Base-by-base conservation (phyloP, 2,888 invertebrate genomes). In the Bellardia pandia region DNA sequence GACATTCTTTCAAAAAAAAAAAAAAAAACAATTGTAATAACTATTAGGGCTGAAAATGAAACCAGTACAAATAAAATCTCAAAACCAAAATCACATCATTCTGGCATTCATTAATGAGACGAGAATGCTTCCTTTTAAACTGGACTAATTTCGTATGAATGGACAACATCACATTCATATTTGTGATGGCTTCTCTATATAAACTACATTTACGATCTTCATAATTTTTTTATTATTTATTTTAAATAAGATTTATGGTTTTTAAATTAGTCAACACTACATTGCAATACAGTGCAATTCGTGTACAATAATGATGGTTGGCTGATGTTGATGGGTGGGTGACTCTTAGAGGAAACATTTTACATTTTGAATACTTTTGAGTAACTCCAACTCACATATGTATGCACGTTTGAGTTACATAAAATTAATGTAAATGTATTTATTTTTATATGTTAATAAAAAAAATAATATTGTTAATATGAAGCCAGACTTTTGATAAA, bases 241-340 rank as follows among this genome's bases (percentile, higher is more conserved):
- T 75, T 85, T 85, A 85, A 85, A 85, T 80, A 85, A 80, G 85
- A 85, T 85, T 85, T 85, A 85, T 85, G 85, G 85, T 13, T 85
- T 85, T 85, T 85, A 85, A 85, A 85, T 85, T 85, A 80, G 80
- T 79, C 78, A 76, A 75, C 85, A 69, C 75, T 23, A 53, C 51
- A 23, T 13, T 33, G n/a, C 7, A 30, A 9, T 42, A 33, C 23
- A 40, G 11, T 58, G 16, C 40, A 77, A 77, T 58, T 66, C 64
- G 71, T 64, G 79, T 58, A 74, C 75, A 85, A 72, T 30, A 58
- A 58, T 53, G 71, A 53, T 71, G 42, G 62, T 75, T 45, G 45
- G 11, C 3, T 45, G 45, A 45, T 13, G 45, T 13, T 81, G 71
- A 80, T 85, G 64, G 85, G 80, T 81, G 80, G 80, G 66, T 81